phyloP scores from a whole-genome alignment of 1,140 invertebrate species.

The Anoplophora glabripennis region DNA sequence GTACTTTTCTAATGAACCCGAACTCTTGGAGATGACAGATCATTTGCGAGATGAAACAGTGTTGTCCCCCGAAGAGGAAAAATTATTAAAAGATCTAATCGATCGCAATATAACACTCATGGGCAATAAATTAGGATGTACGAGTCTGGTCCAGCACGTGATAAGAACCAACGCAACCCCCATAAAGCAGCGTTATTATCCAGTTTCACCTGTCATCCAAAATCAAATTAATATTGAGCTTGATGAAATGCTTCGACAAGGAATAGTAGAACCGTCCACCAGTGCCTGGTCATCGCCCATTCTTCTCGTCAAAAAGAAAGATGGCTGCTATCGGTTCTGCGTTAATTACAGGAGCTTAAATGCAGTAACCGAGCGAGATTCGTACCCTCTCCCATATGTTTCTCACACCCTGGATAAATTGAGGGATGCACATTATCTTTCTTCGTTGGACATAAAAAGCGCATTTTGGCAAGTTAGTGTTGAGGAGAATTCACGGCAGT shows the following conservation, averaged over 20 bases:
- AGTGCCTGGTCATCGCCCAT: slow-evolving; percentile 40
- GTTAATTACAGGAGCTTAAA: slow-evolving; percentile 45
- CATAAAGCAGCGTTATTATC: slow-evolving; percentile 35
- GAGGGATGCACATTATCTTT: slow-evolving; percentile 3
- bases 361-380: too few relatives aligned
- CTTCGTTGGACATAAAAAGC: background rate
- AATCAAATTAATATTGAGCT: slow-evolving; percentile 31
- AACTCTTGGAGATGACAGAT: background rate
- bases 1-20: slow-evolving; percentile 1
- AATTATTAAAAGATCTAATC: background rate
- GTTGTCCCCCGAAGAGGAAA: slow-evolving; percentile 4
- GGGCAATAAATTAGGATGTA: slow-evolving; percentile 28
- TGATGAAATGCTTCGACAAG: slow-evolving; percentile 27
- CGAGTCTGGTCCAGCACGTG: slow-evolving; percentile 29
- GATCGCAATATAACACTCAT: background rate
- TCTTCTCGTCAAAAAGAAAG: slow-evolving; percentile 42
- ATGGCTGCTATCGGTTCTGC: slow-evolving; percentile 40
- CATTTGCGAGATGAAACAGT: slow-evolving; percentile 2
- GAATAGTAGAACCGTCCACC: slow-evolving; percentile 21
- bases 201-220: slow-evolving; percentile 32
- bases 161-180: slow-evolving; percentile 36
- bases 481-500: background rate
- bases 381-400: too few relatives aligned
- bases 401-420: slow-evolving; percentile 39
- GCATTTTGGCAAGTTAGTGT: slow-evolving; percentile 1